Conservation (phyloP, 2,113 vertebrate genomes). For the Lepisosteus osseus region DNA sequence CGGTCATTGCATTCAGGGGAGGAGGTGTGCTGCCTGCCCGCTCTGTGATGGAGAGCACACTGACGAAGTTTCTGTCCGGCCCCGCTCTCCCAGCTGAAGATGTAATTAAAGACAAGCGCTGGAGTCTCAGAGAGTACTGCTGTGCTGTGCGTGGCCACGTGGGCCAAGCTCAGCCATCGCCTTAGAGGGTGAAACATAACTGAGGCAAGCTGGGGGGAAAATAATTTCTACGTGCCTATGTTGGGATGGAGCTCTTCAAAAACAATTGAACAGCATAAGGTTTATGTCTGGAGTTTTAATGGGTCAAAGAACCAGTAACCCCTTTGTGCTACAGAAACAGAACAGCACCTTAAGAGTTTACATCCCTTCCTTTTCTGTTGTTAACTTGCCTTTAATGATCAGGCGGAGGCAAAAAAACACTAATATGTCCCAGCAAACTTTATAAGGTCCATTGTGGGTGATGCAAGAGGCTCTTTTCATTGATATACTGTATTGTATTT, state of each 20-base stretch:
- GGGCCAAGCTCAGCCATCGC: not conserved
- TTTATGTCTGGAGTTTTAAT: not conserved
- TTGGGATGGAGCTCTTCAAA: conserved; percentile 7
- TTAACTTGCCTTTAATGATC: too few relatives aligned
- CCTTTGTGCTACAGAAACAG: too few relatives aligned
- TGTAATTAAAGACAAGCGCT: not conserved
- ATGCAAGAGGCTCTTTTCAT: too few relatives aligned
- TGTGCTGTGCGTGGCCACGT: not conserved
- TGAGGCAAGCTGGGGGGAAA: not conserved
- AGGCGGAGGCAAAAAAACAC: too few relatives aligned
- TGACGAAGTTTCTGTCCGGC: conserved; percentile 3
- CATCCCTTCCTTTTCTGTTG: too few relatives aligned
- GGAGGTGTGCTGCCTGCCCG: not conserved
- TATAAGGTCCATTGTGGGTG: too few relatives aligned
- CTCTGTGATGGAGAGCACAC: not conserved
- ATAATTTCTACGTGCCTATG: too few relatives aligned
- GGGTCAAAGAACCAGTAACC: too few relatives aligned
- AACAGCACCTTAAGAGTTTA: too few relatives aligned
- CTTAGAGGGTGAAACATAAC: not conserved
- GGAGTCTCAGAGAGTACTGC: not conserved
- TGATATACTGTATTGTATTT: too few relatives aligned
- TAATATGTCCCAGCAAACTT: too few relatives aligned
- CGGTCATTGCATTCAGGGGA: too few relatives aligned
- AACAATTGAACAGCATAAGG: conserved; percentile 15
- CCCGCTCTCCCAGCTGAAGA: not conserved